Conservation (phyloP, 2,888 invertebrate genomes). For the Chrysolina haemoptera region DNA sequence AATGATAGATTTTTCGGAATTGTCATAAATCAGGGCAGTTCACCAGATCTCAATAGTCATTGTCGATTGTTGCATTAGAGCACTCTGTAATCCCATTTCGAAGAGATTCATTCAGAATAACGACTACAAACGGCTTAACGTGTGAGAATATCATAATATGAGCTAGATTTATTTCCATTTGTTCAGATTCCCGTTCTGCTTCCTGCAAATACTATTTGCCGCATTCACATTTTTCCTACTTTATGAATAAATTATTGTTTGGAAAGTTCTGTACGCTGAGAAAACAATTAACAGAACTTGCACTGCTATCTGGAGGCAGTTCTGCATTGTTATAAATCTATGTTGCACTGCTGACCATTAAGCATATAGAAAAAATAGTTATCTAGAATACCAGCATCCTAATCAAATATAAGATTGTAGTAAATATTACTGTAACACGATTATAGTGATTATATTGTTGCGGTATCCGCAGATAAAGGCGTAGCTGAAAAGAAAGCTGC, state of each 20-base stretch:
- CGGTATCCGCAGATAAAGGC: conserved; percentile 11
- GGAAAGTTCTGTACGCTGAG: conserved; percentile 51
- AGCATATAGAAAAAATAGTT: conserved; percentile 37
- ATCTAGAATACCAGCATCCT: conserved; percentile 43
- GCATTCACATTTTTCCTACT: conserved; percentile 43
- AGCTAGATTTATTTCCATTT: conserved; percentile 38
- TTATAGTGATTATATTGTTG: conserved; percentile 31
- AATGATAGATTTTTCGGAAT: too few relatives aligned
- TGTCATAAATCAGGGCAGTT: too few relatives aligned
- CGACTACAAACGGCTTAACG: background rate
- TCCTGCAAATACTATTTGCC: conserved; percentile 46
- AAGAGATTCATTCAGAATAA: background rate
- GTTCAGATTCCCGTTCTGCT: conserved; percentile 42
- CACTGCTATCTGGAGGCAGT: conserved; percentile 32
- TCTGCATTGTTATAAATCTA: conserved; percentile 43
- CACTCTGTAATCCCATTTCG: background rate
- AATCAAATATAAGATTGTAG: conserved; percentile 34
- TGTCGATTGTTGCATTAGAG: background rate
- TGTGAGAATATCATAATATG: background rate
- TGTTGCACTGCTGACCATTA: conserved; percentile 35
- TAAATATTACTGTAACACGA: conserved; percentile 27
- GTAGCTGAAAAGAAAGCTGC: conserved; percentile 22
- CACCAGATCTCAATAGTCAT: too few relatives aligned
- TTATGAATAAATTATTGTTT: conserved; percentile 52
- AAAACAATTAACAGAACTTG: conserved; percentile 48